Evolutionary conservation across 1,140 invertebrate genomes (phyloP), one percentile per base, ranked within the genome.

Genomic region (Drosophila ohnishii): DNA sequence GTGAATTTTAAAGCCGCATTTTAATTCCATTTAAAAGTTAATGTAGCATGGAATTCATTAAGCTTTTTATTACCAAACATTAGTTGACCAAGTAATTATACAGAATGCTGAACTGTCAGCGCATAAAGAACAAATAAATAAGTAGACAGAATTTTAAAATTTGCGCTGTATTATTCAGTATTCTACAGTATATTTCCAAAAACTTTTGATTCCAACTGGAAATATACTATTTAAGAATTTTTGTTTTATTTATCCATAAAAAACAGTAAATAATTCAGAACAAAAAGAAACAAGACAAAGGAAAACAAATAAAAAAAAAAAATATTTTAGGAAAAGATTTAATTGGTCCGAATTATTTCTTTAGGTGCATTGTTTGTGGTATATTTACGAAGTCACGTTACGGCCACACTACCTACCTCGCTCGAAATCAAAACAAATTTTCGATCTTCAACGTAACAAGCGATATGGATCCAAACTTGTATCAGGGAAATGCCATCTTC

Each of bases 401-500:
- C 5, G 50, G 50, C 35, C 32, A 2, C 13, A 53, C 44, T 16
- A 28, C 3, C 16, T n/a, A n/a, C 13, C 50, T 37, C 50, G 32
- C 32, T 22, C 32, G 16, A 51, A 51, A 51, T 8, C 11, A 34
- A 51, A 51, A 34, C 50, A 19, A 6, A 13, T 34, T 35, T 22
- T 14, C 19, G 2, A 53, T 5, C 1, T 9, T 5, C 6, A 19
- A 16, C 48, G 2, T 7, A 7, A 7, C 6, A 16, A 16, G 10
- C 7, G 22, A 19, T 3, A 84, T 79, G 64, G 76, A 75, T 22
- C 9, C 61, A 0, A n/a, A 8, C 4, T 42, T 80, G 39, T 63
- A 77, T 32, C 35, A 62, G 30, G 78, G 83, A 58, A 44, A 56
- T 14, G 0, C 8, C 7, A 39, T 64, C 30, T 87, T 87, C 42